Conservation (phyloP, 1,140 invertebrate species). For the Asobara japonica region DNA sequence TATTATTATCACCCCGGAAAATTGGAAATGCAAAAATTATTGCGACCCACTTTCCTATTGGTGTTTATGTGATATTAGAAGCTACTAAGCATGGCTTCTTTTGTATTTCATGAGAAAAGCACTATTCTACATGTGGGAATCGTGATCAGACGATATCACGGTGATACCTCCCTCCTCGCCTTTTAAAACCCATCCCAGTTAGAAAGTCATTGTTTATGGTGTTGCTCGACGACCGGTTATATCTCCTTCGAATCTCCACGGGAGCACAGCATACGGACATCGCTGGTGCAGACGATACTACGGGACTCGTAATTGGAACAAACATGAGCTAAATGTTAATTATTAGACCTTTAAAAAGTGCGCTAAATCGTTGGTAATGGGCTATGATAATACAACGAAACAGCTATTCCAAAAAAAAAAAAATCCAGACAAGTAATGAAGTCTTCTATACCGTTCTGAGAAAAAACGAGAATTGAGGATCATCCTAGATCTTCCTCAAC, state of each 20-base stretch:
- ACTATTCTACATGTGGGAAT: not conserved
- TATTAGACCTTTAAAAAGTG: not conserved
- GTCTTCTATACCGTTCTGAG: too few relatives aligned
- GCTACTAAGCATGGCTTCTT: not conserved
- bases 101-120: not conserved
- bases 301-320: conserved; percentile 12
- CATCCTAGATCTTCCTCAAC: too few relatives aligned
- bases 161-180: conserved; percentile 8
- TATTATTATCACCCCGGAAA: not conserved
- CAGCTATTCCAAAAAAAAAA: too few relatives aligned
- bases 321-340: not conserved
- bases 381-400: not conserved
- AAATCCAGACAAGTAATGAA: too few relatives aligned
- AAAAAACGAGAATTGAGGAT: too few relatives aligned
- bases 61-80: not conserved
- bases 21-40: too few relatives aligned
- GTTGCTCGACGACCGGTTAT: conserved; percentile 37
- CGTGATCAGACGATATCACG: conserved; percentile 15
- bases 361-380: too few relatives aligned
- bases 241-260: conserved; percentile 13
- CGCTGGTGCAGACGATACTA: not conserved
- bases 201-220: conserved; percentile 50
- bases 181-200: conserved; percentile 35
- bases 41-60: not conserved
- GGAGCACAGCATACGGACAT: conserved; percentile 1